Evolutionary conservation across 1,140 invertebrate genomes (phyloP).

Genomic region (Thaumetopoea pityocampa): DNA sequence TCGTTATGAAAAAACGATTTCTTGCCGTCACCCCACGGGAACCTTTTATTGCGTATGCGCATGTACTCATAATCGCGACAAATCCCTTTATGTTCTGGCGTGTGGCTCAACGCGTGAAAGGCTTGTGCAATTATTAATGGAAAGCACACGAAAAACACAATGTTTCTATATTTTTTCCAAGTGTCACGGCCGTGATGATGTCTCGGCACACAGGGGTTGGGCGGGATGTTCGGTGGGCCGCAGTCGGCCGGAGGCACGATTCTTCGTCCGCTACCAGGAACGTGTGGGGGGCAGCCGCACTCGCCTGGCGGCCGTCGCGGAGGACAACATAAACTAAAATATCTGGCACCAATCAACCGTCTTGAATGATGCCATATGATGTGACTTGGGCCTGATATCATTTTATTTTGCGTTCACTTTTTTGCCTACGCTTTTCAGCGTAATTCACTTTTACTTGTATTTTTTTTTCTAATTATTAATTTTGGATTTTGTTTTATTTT

Average conservation of each 20-base stretch:
- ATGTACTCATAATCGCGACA: conserved; percentile 66
- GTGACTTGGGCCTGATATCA: no score
- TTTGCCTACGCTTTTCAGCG: no score
- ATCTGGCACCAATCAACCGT: no score
- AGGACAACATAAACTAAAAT: conserved; percentile 41
- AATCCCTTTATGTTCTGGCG: conserved; percentile 28
- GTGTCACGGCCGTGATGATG: conserved; percentile 42
- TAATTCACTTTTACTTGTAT: no score
- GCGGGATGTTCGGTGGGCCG: conserved; percentile 34
- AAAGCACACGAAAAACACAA: conserved; percentile 43
- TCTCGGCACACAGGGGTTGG: conserved; percentile 51
- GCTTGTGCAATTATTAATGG: conserved; percentile 48
- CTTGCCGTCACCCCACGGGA: conserved; percentile 93
- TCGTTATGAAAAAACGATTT: conserved; percentile 89
- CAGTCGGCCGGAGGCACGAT: conserved; percentile 37
- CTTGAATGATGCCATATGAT: no score
- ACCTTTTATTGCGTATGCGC: conserved; percentile 74
- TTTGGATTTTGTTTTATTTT: no score
- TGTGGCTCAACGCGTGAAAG: conserved; percentile 28
- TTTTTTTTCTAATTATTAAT: no score
- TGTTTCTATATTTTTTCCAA: conserved; percentile 47
- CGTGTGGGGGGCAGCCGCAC: conserved; percentile 24
- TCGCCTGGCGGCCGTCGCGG: conserved; percentile 21
- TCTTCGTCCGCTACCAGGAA: conserved; percentile 23
- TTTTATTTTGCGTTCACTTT: no score